Evolutionary conservation across 2,888 invertebrate species (phyloP), one percentile per base, ranked within the genome.

Genomic region (Lochmaea crataegi): DNA sequence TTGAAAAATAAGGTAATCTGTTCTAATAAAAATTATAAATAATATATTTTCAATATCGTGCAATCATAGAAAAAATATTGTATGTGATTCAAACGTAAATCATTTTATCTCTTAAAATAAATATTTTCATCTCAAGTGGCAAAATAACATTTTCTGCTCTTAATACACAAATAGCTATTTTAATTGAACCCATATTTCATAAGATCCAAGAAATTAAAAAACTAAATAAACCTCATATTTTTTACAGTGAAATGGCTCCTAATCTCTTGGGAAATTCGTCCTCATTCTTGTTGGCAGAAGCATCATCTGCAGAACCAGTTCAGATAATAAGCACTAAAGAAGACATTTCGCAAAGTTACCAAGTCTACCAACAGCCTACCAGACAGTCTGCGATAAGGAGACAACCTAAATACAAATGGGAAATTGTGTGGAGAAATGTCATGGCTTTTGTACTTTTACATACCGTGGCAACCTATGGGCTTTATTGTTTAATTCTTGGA

Each of bases 341-440:
- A 26, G 66, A 71, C 22, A 61, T 76, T 3, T 48, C 68, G 11
- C 64, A 74, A 64, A 68, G 63, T 41, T 73, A 76, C 61, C 72
- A 68, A 42, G 38, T 65, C n/a, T 77, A 74, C 48, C 76, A 68
- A 14, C 69, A 68, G 48, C 65, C 71, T 16, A 45, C 68, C 7
- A 74, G 72, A 65, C 71, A 63, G 26, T 26, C 60, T n/a, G 61
- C 16, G 12, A 18, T 45, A 18, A 53, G 58, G 12, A 64, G 63
- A 56, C 73, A 63, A 9, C 68, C 63, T 11, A 60, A 71, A 11
- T 85, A 86, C 78, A 81, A 83, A 84, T 91, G 92, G 91, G 88
- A 92, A 79, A 92, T 95, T 78, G 94, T 94, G 1, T 95, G 95
- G 94, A 90, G 92, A 84, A 95, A 95, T 85, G 92, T 94, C 0